These are phyloP conservation scores for Globodera ellingtonae DNA, from an alignment of 1,140 invertebrate species.

Conservation along the genomic window DNA sequence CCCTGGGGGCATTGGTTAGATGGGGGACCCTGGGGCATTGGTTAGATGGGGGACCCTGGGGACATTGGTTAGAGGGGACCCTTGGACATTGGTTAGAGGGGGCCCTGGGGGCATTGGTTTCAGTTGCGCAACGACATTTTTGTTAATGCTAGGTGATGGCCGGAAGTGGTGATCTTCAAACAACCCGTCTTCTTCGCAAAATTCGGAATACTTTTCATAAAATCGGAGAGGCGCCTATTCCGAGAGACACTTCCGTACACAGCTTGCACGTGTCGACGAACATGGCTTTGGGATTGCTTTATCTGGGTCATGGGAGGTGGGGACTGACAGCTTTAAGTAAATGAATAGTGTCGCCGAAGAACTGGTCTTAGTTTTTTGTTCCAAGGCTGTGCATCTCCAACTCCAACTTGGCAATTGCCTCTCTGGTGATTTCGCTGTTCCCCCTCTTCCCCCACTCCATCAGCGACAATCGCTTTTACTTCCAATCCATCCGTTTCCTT, in stretches of 20 bases:
- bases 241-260: slow-evolving; percentile 41
- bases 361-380: not conserved
- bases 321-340: not conserved
- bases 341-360: too few species aligned
- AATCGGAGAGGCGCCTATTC: slow-evolving; percentile 6
- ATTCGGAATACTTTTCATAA: slow-evolving; percentile 35
- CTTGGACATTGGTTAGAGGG: too few species aligned
- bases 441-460: slow-evolving; percentile 48
- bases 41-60: too few species aligned
- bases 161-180: slow-evolving; percentile 47
- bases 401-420: slow-evolving; percentile 45
- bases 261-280: slow-evolving; percentile 40
- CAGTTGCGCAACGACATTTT: too few species aligned
- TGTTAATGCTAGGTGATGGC: slow-evolving; percentile 40
- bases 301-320: slow-evolving; percentile 51
- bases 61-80: too few species aligned
- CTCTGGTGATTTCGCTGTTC: slow-evolving; percentile 46
- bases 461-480: slow-evolving; percentile 46
- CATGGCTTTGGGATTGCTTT: slow-evolving; percentile 49
- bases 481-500: slow-evolving; percentile 48
- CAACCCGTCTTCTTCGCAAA: slow-evolving; percentile 37
- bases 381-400: slow-evolving; percentile 32
- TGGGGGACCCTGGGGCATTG: too few species aligned
- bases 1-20: too few species aligned
- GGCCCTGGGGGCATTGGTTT: too few species aligned